Base-by-base conservation (phyloP, 2,797 vertebrate genomes). In the Tachyglossus aculeatus region DNA sequence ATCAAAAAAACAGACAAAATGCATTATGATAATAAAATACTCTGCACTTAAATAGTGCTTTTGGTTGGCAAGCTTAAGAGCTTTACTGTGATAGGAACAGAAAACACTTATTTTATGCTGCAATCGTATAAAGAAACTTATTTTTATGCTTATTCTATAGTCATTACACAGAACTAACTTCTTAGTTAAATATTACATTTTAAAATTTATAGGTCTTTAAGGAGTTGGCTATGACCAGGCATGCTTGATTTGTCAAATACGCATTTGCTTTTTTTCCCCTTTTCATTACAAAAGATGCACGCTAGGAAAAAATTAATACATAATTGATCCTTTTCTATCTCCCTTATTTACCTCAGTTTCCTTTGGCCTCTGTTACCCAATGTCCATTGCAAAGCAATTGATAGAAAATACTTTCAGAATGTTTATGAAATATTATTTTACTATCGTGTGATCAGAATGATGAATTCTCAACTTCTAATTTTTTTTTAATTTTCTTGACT, bases 321-420 rank as follows among this genome's bases (percentile, higher is more conserved):
- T 62, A 34, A 27, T 58, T 55, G 43, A 0, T 37, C 21, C 59
- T 84, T 77, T 82, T 79, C 80, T 44, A 77, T 82, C 22, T 77
- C 71, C 71, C 79, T 89, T 73, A 73, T 45, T 60, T 80, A 82
- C 86, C 84, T 80, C 71, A 38, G 63, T 86, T 79, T 83, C 57
- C 82, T 91, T 83, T 90, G 73, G 74, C 85, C 89, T 93, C 91
- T 90, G 89, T 90, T 92, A 90, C 89, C 89, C 89, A 92, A 88
- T 88, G 87, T 90, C 89, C 90, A 88, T 72, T 81, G 78, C 22
- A 88, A 87, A 81, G 88, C 87, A 80, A 24, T 13, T 59, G 69
- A 83, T 72, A 82, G 55, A 82, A 81, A 69, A 84, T 84, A 84
- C 74, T 88, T 73, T 80, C 60, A 76, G 52, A 44, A 85, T 48